Percentiles rank a stretch among this genome's conserved stretches.
These are phyloP conservation scores for Electrona antarctica DNA, from an alignment of 2,113 vertebrate genomes.

Conservation along the genomic window DNA sequence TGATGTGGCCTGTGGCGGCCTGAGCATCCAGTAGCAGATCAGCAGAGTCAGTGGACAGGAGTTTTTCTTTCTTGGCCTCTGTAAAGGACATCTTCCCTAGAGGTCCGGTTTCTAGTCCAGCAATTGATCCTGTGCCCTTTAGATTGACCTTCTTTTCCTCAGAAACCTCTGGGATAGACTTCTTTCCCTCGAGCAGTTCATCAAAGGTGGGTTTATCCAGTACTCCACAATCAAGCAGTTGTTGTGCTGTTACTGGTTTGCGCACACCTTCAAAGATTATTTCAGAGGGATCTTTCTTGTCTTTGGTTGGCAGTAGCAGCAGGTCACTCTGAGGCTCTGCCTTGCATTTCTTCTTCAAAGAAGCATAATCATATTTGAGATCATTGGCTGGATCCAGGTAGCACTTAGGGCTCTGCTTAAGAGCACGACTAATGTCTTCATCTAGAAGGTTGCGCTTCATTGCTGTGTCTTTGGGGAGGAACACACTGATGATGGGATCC, in stretches of 20 bases:
- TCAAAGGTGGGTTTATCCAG: conserved; percentile 83
- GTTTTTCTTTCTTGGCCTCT: conserved; percentile 84
- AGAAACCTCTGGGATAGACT: conserved; percentile 82
- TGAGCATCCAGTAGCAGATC: conserved; percentile 87
- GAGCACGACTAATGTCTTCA: conserved; percentile 29
- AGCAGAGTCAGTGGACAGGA: conserved; percentile 81
- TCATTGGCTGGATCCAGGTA: no score
- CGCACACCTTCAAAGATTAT: conserved; percentile 85
- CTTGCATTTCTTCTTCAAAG: conserved; percentile 81
- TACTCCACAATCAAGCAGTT: conserved; percentile 86
- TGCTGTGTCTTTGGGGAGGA: conserved; percentile 82
- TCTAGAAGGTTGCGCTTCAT: conserved; percentile 83
- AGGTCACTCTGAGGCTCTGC: conserved; percentile 82
- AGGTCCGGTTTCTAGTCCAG: conserved; percentile 79
- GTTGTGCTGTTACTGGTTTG: conserved; percentile 86
- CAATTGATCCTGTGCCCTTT: conserved; percentile 85
- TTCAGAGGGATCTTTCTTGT: conserved; percentile 80
- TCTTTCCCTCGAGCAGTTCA: conserved; percentile 82
- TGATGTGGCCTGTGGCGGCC: conserved; percentile 87
- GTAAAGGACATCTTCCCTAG: conserved; percentile 84
- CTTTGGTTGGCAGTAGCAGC: conserved; percentile 73
- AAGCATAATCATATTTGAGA: conserved; percentile 72
- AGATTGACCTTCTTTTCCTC: conserved; percentile 85
- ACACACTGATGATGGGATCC: conserved; percentile 85
- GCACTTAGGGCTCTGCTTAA: no score